phyloP scores from a whole-genome alignment of 1,140 invertebrate species.

The Drosophila trapezifrons region DNA sequence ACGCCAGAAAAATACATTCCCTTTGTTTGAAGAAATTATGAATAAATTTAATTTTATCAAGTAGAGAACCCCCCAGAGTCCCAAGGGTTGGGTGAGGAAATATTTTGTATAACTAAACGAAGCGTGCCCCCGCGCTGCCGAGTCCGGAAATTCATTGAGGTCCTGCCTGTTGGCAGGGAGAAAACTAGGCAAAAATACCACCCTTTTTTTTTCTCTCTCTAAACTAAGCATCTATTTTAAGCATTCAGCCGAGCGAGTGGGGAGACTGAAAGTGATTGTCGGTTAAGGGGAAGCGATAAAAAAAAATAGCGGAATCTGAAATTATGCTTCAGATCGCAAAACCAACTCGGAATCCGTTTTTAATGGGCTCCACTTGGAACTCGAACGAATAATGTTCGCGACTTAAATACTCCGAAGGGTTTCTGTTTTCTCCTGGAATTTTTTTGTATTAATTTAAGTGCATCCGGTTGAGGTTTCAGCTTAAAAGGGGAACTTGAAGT shows the following conservation, averaged over 20 bases:
- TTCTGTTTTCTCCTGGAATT: slow-evolving; percentile 2
- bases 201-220: slow-evolving; percentile 1
- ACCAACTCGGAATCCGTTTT: slow-evolving; percentile 29
- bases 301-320: slow-evolving; percentile 36
- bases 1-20: slow-evolving; percentile 33
- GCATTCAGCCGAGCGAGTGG: slow-evolving; percentile 13
- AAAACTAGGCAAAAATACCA: neutral
- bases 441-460: slow-evolving; percentile 2
- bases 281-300: slow-evolving; percentile 32
- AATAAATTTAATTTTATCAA: slow-evolving; percentile 63
- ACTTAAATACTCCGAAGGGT: slow-evolving; percentile 6
- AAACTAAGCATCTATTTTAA: slow-evolving; percentile 45
- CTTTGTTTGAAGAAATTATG: slow-evolving; percentile 47
- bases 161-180: slow-evolving; percentile 15
- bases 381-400: slow-evolving; percentile 3
- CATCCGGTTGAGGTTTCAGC: neutral
- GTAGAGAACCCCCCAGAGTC: slow-evolving; percentile 1
- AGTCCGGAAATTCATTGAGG: slow-evolving; percentile 46
- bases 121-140: slow-evolving; percentile 16
- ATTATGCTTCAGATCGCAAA: slow-evolving; percentile 36
- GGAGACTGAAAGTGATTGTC: slow-evolving; percentile 6
- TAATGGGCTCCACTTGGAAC: slow-evolving; percentile 40
- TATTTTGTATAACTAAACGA: slow-evolving; percentile 52
- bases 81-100: slow-evolving; percentile 5
- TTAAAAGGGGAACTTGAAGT: too few species aligned